These are phyloP conservation scores for Lophotis ruficrista DNA, from an alignment of 2,113 vertebrate species.

Conservation along the genomic window DNA sequence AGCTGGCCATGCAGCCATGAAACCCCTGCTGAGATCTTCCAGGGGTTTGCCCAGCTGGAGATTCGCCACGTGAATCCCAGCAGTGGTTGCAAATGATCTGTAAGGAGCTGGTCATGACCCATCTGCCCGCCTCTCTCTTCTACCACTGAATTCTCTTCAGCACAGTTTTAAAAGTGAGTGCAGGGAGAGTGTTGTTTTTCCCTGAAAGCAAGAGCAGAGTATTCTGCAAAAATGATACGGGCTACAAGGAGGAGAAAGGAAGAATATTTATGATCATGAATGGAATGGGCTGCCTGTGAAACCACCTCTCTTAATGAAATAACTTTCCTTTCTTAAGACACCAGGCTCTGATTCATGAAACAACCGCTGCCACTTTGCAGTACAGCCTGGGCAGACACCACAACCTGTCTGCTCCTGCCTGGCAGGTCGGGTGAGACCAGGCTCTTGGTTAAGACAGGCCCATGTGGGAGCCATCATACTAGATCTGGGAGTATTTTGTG, in stretches of 20 bases:
- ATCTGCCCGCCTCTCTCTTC: background rate
- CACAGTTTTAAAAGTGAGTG: fast-evolving
- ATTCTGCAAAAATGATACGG: background rate
- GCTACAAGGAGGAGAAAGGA: background rate
- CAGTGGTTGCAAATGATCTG: background rate
- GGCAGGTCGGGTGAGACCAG: background rate
- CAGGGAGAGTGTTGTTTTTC: background rate
- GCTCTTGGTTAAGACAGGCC: background rate
- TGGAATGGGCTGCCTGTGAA: background rate
- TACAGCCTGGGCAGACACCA: background rate
- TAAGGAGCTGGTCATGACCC: background rate
- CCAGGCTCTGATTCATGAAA: background rate
- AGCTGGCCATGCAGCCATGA: background rate
- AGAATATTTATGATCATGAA: background rate
- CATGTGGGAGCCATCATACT: background rate
- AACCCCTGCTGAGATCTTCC: background rate
- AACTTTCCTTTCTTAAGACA: background rate
- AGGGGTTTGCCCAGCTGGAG: background rate
- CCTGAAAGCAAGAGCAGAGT: background rate
- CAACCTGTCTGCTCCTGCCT: background rate
- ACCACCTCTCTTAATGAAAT: background rate
- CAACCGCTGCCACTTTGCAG: background rate
- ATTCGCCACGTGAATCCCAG: background rate
- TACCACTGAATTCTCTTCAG: background rate
- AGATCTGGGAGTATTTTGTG: background rate